phyloP scores from a whole-genome alignment of 2,113 vertebrate species.

The Ailurus styani region DNA sequence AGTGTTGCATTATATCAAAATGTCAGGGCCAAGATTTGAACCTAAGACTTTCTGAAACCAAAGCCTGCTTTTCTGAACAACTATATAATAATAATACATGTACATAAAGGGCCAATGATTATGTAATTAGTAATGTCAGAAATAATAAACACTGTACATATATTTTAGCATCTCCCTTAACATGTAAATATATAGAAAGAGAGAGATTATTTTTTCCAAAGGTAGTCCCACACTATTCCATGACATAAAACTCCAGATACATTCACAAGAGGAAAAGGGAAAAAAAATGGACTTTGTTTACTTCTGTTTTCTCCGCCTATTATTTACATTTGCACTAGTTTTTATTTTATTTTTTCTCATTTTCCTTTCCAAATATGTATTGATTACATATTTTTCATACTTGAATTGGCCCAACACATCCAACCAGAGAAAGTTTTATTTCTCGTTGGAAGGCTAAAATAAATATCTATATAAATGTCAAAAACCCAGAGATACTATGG shows the following conservation, averaged over 20 bases:
- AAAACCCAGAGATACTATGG: neutral
- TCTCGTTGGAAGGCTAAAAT: slow-evolving; percentile 8
- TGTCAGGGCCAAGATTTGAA: neutral
- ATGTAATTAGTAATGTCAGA: neutral
- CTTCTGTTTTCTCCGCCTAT: neutral
- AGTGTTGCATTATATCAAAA: neutral
- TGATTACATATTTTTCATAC: neutral
- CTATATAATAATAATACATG: neutral
- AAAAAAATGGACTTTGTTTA: neutral
- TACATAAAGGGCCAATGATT: neutral
- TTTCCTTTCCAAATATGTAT: neutral
- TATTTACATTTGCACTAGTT: neutral
- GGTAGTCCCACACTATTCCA: neutral
- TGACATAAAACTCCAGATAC: neutral
- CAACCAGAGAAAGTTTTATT: neutral
- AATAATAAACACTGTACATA: neutral
- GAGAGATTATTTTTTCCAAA: neutral
- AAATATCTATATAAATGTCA: neutral
- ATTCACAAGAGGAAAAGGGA: neutral
- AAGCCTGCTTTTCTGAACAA: neutral
- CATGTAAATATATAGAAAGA: neutral
- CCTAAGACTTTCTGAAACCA: neutral
- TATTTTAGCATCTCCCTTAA: neutral
- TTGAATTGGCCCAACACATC: neutral
- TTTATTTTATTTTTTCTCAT: neutral